Conservation (phyloP, 2,113 vertebrate genomes). For the Colistium nudipinnis region DNA sequence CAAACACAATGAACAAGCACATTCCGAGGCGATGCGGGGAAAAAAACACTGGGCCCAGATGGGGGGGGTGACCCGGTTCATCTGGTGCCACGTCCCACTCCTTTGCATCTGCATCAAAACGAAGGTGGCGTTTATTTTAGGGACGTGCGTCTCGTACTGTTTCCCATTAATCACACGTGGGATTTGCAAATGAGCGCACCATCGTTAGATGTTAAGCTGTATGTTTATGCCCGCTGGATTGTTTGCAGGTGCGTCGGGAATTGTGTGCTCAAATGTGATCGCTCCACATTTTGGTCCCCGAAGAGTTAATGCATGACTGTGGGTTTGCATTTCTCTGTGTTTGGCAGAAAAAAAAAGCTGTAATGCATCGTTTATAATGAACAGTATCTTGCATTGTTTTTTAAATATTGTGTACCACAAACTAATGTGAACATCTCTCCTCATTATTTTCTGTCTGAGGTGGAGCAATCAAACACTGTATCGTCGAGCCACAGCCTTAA, state of each 20-base stretch:
- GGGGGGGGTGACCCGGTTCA: not conserved
- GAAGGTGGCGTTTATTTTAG: conserved; percentile 20
- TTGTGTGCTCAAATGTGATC: conserved; percentile 16
- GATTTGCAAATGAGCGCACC: conserved; percentile 46
- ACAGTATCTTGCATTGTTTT: not conserved
- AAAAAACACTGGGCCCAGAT: not conserved
- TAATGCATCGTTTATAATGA: not conserved
- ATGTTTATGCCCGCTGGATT: conserved; percentile 32
- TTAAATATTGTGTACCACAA: not conserved
- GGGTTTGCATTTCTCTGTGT: conserved; percentile 8
- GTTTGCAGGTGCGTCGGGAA: conserved; percentile 22
- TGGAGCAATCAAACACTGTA: not conserved
- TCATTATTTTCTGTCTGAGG: not conserved
- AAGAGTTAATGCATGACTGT: conserved; percentile 14
- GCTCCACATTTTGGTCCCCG: conserved; percentile 36
- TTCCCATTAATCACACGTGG: conserved; percentile 14
- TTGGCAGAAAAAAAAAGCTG: conserved; percentile 4
- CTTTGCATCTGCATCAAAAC: not conserved
- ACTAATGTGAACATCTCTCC: not conserved
- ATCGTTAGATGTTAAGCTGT: conserved; percentile 26
- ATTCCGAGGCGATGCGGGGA: not conserved
- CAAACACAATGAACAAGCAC: conserved; percentile 8
- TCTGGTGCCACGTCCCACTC: not conserved
- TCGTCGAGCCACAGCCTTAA: not conserved
- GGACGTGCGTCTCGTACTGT: not conserved